phyloP scores from a whole-genome alignment of 2,113 vertebrate genomes.

The Astur gentilis region DNA sequence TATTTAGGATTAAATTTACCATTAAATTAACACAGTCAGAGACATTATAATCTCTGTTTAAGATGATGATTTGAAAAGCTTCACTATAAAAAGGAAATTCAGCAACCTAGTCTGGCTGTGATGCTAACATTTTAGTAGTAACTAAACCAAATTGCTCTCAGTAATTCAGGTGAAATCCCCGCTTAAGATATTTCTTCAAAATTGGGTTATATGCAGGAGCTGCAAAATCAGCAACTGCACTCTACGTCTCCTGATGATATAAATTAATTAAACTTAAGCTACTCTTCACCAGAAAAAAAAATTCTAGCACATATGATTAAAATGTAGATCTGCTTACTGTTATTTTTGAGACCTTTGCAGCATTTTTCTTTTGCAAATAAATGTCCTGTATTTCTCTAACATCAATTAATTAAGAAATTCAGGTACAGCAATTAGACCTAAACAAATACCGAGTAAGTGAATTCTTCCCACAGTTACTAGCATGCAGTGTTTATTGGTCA shows the following conservation, averaged over 20 bases:
- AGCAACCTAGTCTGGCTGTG: background rate
- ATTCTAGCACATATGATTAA: background rate
- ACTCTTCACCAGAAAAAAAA: background rate
- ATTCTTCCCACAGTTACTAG: background rate
- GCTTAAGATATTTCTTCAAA: slow-evolving; percentile 45
- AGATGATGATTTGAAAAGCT: slow-evolving; percentile 27
- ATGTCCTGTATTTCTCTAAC: background rate
- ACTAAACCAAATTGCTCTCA: slow-evolving; percentile 25
- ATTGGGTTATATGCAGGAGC: background rate
- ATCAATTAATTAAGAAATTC: background rate
- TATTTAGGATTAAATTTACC: slow-evolving; percentile 67
- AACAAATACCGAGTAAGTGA: background rate
- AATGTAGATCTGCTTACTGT: background rate
- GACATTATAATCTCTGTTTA: slow-evolving; percentile 37
- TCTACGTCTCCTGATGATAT: background rate
- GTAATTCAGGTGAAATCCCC: slow-evolving; percentile 17
- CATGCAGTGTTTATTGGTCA: fast-evolving
- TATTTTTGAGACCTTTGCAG: background rate
- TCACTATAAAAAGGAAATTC: background rate
- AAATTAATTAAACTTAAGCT: slow-evolving; percentile 3
- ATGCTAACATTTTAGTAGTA: slow-evolving; percentile 10
- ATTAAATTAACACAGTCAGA: slow-evolving; percentile 55
- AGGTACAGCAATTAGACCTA: background rate
- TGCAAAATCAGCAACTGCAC: slow-evolving; percentile 12
- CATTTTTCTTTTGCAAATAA: background rate